A percentile compares a stretch with the other conserved stretches of the same genome.
phyloP scores from a whole-genome alignment of 2,888 invertebrate species.

The Hypomecis atomaria region DNA sequence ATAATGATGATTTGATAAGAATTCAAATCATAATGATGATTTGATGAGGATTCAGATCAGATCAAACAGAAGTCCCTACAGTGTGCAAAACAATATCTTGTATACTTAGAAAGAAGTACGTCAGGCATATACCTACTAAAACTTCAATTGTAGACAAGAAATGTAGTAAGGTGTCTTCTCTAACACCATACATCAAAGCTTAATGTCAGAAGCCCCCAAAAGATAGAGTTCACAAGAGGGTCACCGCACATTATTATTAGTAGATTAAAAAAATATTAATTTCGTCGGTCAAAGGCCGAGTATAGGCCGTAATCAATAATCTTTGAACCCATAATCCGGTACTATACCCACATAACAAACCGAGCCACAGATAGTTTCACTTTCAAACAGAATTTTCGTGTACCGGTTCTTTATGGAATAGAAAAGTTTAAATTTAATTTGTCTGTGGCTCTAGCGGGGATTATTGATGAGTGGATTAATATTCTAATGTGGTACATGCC shows the following conservation, averaged over 20 bases:
- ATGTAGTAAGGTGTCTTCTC: too few relatives aligned
- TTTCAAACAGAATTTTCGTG: constrained; percentile 29
- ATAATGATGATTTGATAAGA: too few relatives aligned
- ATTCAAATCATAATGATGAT: too few relatives aligned
- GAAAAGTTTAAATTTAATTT: constrained; percentile 23
- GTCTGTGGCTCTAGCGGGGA: constrained; percentile 17
- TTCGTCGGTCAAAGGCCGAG: constrained; percentile 33
- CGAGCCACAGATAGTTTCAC: constrained; percentile 33
- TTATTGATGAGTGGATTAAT: constrained; percentile 18
- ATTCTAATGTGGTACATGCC: constrained; percentile 17
- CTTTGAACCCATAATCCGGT: constrained; percentile 15
- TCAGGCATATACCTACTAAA: too few relatives aligned
- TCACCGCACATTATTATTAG: constrained; percentile 31
- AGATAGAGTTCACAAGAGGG: constrained; percentile 32
- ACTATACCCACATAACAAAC: constrained; percentile 26
- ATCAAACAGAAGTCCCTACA: too few relatives aligned
- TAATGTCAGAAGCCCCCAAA: constrained; percentile 21
- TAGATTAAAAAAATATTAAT: constrained; percentile 31
- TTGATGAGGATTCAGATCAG: too few relatives aligned
- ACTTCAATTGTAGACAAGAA: too few relatives aligned
- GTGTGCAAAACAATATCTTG: too few relatives aligned
- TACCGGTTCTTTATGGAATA: constrained; percentile 23
- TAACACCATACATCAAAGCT: too few relatives aligned
- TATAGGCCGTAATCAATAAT: constrained; percentile 35
- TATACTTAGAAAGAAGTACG: too few relatives aligned